These are phyloP conservation scores for Cyclophora punctaria DNA, from an alignment of 2,888 invertebrate species.

Conservation along the genomic window DNA sequence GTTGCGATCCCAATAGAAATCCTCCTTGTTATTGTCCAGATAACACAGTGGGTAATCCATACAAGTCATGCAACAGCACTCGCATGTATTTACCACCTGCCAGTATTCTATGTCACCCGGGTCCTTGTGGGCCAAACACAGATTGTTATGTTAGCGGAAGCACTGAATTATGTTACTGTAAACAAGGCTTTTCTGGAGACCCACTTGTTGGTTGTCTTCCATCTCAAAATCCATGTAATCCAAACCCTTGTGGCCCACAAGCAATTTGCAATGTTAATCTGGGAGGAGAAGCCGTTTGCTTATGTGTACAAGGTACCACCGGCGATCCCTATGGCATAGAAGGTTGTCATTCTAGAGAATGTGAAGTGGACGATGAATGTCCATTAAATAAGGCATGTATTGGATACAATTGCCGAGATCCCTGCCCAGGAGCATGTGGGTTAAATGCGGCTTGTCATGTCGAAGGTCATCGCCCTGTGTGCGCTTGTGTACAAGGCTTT, in stretches of 20 bases:
- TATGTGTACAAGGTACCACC: conserved; percentile 82
- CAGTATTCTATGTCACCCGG: conserved; percentile 81
- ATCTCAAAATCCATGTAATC: conserved; percentile 82
- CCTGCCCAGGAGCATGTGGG: conserved; percentile 89
- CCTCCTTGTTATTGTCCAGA: conserved; percentile 92
- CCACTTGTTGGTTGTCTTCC: conserved; percentile 85
- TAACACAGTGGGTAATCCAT: conserved; percentile 87
- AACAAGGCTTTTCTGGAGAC: conserved; percentile 83
- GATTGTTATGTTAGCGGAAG: conserved; percentile 89
- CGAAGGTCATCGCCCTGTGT: conserved; percentile 86
- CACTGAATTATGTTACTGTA: conserved; percentile 89
- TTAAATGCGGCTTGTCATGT: conserved; percentile 82
- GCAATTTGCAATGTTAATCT: conserved; percentile 81
- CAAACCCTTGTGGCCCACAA: conserved; percentile 87
- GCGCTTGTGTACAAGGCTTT: conserved; percentile 81
- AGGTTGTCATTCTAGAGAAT: conserved; percentile 87
- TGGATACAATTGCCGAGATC: conserved; percentile 85
- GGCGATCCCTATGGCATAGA: conserved; percentile 83
- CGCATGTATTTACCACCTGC: conserved; percentile 66
- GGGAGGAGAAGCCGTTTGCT: conserved; percentile 82
- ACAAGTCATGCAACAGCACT: conserved; percentile 79
- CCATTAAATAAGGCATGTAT: conserved; percentile 82
- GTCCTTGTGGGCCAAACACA: conserved; percentile 87
- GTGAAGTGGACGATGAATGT: conserved; percentile 87
- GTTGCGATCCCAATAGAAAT: conserved; percentile 84